Base-by-base conservation (phyloP, 2,888 invertebrate genomes). In the Polymixis lichenea region DNA sequence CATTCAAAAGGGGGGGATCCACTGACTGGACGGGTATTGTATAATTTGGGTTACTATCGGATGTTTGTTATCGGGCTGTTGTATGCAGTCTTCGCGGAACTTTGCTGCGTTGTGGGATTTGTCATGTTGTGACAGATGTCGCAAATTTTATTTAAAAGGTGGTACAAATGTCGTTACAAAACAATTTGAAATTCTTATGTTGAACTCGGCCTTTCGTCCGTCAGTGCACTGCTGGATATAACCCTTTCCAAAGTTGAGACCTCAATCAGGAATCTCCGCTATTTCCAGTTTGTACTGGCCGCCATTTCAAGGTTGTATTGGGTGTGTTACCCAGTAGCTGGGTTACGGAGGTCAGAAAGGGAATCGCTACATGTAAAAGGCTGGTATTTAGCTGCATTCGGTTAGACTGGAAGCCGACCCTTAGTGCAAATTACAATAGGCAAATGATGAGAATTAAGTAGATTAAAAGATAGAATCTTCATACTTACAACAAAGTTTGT, bases 401-500 rank as follows among this genome's bases (percentile, higher is more conserved):
- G 8, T 28, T 3, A 25, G 25, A 17, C 28, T 58, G 28, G 3
- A 28, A 58, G 28, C 7, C 8, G 28, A 56, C 17, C 17, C 3
- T 25, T 17, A 17, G 0, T 6, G 25, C 25, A 17, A 38, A 13
- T 11, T 11, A 1, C 11, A 46, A 46, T 25, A 56, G 56, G 25
- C 25, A 56, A 17, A 28, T 28, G 3, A 58, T n/a, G n/a, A 11
- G n/a, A 11, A 55, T 11, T 11, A 55, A n/a, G 55, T 55, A 5
- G 58, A 9, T 28, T 28, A 60, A 19, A 19, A 56, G 25, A 25
- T 58, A 60, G 9, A 60, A 32, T 22, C 19, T 32, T 32, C 11
- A 60, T 22, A 22, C 87, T 91, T 60, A 94, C 94, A 90, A 70
- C 94, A 94, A 67, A 94, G 89, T 83, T 91, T 92, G 77, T 90